These are phyloP conservation scores for Daptonema setosum DNA, from an alignment of 2,888 invertebrate genomes.

Conservation along the genomic window DNA sequence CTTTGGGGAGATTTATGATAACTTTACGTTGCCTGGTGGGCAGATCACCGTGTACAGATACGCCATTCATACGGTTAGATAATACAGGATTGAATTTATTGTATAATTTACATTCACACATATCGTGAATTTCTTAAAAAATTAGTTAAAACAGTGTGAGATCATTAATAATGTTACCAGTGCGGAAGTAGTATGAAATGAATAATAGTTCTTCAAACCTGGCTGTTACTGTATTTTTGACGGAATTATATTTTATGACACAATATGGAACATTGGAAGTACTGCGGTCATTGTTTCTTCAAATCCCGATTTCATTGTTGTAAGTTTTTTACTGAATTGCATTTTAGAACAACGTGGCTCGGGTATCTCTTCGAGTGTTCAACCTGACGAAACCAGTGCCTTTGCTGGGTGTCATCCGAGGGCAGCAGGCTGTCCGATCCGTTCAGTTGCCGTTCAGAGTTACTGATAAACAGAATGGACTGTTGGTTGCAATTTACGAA, in stretches of 20 bases:
- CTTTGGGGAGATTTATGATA: neutral
- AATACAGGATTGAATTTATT: too few relatives aligned
- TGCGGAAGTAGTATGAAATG: too few relatives aligned
- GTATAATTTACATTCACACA: too few relatives aligned
- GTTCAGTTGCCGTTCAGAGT: slow-evolving; percentile 27
- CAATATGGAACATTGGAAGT: too few relatives aligned
- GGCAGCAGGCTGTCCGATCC: slow-evolving; percentile 25
- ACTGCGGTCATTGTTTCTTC: too few relatives aligned
- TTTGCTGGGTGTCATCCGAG: slow-evolving; percentile 24
- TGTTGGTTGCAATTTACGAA: neutral
- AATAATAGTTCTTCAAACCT: too few relatives aligned
- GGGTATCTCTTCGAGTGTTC: slow-evolving; percentile 13
- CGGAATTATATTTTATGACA: too few relatives aligned
- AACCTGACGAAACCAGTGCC: slow-evolving; percentile 14
- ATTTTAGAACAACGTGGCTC: slow-evolving; percentile 10
- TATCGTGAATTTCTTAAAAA: too few relatives aligned
- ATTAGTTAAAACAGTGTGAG: too few relatives aligned
- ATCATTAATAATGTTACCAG: too few relatives aligned
- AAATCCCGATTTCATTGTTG: neutral
- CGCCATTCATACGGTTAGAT: neutral
- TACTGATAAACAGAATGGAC: slow-evolving; percentile 14
- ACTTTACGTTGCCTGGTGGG: neutral
- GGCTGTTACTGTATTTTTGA: too few relatives aligned
- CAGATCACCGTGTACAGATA: neutral
- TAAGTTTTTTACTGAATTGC: neutral